Evolutionary conservation across 64 coral and sea anemone genomes (phyloP).

Genomic region (Pachyseris speciosa): DNA sequence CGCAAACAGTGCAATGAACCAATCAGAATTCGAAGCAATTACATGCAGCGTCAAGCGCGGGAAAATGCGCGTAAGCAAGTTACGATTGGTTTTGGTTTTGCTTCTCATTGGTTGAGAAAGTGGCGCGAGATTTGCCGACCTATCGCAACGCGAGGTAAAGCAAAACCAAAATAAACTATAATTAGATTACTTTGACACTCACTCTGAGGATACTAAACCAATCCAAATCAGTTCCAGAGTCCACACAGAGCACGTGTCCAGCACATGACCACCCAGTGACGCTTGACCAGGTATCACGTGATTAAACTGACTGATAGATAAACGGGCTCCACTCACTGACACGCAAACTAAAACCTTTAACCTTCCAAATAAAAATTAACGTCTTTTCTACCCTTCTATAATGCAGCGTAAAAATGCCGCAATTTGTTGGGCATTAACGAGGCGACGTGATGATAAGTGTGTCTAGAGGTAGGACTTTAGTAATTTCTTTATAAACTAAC

Average conservation of each 20-base stretch:
- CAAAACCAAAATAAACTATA: too few relatives aligned
- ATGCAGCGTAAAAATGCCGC: conserved; percentile 44
- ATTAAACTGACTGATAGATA: not conserved
- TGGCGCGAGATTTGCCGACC: too few relatives aligned
- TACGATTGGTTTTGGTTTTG: too few relatives aligned
- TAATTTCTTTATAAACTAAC: not conserved
- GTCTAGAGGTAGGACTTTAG: conserved; percentile 7
- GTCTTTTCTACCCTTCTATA: conserved; percentile 30
- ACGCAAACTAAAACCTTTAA: not conserved
- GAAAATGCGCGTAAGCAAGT: too few relatives aligned
- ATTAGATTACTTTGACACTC: too few relatives aligned
- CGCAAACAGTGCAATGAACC: too few relatives aligned
- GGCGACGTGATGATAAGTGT: conserved; percentile 4
- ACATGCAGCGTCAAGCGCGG: too few relatives aligned
- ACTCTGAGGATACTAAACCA: not conserved
- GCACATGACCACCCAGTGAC: not conserved
- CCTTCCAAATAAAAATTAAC: not conserved
- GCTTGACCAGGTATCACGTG: conserved; percentile 8
- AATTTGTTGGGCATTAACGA: conserved; percentile 53
- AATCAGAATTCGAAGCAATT: too few relatives aligned
- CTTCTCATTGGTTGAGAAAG: too few relatives aligned
- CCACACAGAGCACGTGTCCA: conserved; percentile 26
- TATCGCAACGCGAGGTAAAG: too few relatives aligned
- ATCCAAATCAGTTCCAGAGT: conserved; percentile 4
- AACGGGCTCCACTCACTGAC: not conserved